Conservation (phyloP, 2,888 invertebrate species). For the Hirudinaria manillensis region DNA sequence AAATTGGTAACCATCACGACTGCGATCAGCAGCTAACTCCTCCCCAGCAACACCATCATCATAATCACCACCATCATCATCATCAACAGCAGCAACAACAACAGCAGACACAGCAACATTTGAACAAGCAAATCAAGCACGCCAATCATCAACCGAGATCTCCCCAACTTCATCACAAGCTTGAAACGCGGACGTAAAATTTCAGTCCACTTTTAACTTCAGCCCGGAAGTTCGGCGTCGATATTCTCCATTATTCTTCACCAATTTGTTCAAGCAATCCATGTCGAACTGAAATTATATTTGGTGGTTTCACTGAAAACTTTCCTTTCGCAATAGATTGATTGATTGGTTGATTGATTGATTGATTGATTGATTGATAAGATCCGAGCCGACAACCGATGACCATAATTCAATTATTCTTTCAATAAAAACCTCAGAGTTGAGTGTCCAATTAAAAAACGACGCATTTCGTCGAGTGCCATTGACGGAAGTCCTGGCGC, state of each 20-base stretch:
- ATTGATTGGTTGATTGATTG: too few species aligned
- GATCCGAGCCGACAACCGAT: too few species aligned
- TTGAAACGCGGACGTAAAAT: neutral
- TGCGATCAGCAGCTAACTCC: neutral
- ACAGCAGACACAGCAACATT: constrained; percentile 16
- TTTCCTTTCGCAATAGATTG: too few species aligned
- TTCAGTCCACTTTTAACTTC: neutral
- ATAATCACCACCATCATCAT: constrained; percentile 7
- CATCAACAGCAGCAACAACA: constrained; percentile 18
- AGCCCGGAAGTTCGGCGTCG: neutral
- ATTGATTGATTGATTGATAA: too few species aligned
- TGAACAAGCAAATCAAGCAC: neutral
- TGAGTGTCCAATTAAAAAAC: too few species aligned
- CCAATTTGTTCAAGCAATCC: too few species aligned
- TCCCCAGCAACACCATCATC: neutral
- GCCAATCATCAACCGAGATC: neutral
- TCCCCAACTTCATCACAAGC: neutral
- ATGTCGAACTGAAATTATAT: too few species aligned
- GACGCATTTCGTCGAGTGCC: constrained; percentile 1
- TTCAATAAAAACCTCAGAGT: too few species aligned
- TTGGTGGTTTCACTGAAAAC: too few species aligned
- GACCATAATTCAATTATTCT: too few species aligned
- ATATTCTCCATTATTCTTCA: too few species aligned
- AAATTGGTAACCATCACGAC: neutral
- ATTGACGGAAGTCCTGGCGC: neutral